These are phyloP conservation scores for Manis crassicaudata DNA, from an alignment of 2,797 vertebrate genomes.

Conservation along the genomic window DNA sequence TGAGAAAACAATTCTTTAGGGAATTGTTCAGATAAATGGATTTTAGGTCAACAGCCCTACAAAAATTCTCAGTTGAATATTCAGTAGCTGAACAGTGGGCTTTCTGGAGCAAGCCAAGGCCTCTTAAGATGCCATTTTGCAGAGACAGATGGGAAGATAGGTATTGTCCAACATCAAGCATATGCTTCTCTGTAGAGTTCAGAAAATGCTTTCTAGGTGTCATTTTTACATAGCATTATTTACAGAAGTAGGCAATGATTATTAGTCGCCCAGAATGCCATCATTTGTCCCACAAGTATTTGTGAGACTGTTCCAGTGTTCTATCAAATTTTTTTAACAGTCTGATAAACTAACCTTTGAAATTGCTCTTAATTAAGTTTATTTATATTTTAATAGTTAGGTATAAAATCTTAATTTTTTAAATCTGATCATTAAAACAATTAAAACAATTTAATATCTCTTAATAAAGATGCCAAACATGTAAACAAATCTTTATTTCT, in stretches of 20 bases:
- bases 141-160: conserved; percentile 59
- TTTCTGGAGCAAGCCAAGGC: conserved; percentile 35
- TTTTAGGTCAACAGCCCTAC: conserved; percentile 39
- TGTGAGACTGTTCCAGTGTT: not conserved
- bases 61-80: conserved; percentile 22
- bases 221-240: conserved; percentile 49
- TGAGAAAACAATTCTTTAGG: conserved; percentile 29
- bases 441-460: not conserved
- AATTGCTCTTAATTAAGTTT: not conserved
- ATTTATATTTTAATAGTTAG: not conserved
- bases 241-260: conserved; percentile 34
- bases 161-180: conserved; percentile 50
- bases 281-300: not conserved
- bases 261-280: conserved; percentile 34
- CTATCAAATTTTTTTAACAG: not conserved
- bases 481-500: not conserved
- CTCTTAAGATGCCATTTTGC: conserved; percentile 49
- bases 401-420: not conserved
- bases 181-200: conserved; percentile 60
- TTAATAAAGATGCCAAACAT: not conserved
- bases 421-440: not conserved
- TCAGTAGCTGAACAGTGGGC: conserved; percentile 12
- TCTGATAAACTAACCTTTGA: not conserved
- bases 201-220: conserved; percentile 52
- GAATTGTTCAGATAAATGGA: conserved; percentile 62